A percentile compares a stretch with the other conserved stretches of the same genome.
Conservation (phyloP, 2,888 invertebrate genomes). For the Hyppa rectilinea region DNA sequence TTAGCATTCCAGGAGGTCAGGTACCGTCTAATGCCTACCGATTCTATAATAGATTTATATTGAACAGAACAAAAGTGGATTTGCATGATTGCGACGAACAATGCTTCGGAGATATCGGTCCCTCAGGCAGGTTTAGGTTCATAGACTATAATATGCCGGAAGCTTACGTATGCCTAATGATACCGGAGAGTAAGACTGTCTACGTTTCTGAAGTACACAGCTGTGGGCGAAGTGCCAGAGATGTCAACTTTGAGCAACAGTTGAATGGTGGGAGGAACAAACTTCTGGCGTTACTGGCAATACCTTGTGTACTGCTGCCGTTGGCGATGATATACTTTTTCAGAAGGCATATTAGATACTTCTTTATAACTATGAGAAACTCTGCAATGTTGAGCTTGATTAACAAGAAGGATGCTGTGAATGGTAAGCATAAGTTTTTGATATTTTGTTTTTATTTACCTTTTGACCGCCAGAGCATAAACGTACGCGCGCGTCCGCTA, state of each 20-base stretch:
- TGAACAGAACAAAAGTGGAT: slow-evolving; percentile 55
- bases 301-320: slow-evolving; percentile 74
- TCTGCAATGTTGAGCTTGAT: slow-evolving; percentile 90
- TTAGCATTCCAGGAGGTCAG: not conserved
- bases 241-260: slow-evolving; percentile 57
- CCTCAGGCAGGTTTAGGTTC: slow-evolving; percentile 71
- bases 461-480: too few relatives aligned
- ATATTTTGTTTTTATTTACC: not conserved
- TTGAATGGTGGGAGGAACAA: slow-evolving; percentile 61
- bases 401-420: slow-evolving; percentile 80
- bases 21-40: slow-evolving; percentile 72
- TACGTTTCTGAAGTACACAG: slow-evolving; percentile 65
- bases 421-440: slow-evolving; percentile 72
- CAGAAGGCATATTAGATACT: slow-evolving; percentile 91
- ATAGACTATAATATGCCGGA: slow-evolving; percentile 73
- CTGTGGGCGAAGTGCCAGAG: slow-evolving; percentile 69
- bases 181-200: slow-evolving; percentile 67
- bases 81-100: slow-evolving; percentile 52
- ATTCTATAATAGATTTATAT: slow-evolving; percentile 71
- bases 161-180: slow-evolving; percentile 73
- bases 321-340: slow-evolving; percentile 71
- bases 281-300: slow-evolving; percentile 68
- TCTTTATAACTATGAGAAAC: slow-evolving; percentile 90
- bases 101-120: slow-evolving; percentile 52
- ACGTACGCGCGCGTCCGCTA: too few relatives aligned